A percentile compares a stretch with the other conserved stretches of the same genome.
These are phyloP conservation scores for Paracanthobrama guichenoti DNA, from an alignment of 2,113 vertebrate genomes.

Conservation along the genomic window DNA sequence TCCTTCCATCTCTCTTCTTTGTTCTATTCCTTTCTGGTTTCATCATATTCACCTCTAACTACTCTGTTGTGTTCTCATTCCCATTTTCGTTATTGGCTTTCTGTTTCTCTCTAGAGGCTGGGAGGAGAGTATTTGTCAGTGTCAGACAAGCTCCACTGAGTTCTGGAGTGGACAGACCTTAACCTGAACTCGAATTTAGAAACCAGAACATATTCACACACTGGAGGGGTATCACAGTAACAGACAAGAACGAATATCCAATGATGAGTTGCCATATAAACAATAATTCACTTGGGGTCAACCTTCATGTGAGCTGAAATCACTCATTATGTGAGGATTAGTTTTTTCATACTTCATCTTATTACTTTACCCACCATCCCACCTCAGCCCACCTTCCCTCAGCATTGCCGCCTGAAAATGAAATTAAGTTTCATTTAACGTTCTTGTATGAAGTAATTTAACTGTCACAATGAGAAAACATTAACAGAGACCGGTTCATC, in stretches of 20 bases:
- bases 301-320: background rate
- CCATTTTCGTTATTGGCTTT: slow-evolving; percentile 20
- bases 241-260: background rate
- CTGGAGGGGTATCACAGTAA: background rate
- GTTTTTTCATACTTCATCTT: background rate
- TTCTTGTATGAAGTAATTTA: background rate
- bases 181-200: slow-evolving; percentile 22
- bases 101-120: slow-evolving; percentile 24
- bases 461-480: background rate
- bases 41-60: background rate
- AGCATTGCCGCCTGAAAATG: slow-evolving; percentile 5
- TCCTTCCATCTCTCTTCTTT: background rate
- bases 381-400: background rate
- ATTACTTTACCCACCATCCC: background rate
- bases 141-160: slow-evolving; percentile 34
- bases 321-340: background rate
- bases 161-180: slow-evolving; percentile 16
- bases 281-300: background rate
- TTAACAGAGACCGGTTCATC: background rate
- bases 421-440: slow-evolving; percentile 16
- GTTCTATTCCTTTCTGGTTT: background rate
- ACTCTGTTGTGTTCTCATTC: background rate
- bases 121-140: slow-evolving; percentile 17
- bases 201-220: background rate
- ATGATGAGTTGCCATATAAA: background rate